A percentile compares a stretch with the other conserved stretches of the same genome.
Conservation (phyloP, 1,140 invertebrate genomes). For the Fopius arisanus region DNA sequence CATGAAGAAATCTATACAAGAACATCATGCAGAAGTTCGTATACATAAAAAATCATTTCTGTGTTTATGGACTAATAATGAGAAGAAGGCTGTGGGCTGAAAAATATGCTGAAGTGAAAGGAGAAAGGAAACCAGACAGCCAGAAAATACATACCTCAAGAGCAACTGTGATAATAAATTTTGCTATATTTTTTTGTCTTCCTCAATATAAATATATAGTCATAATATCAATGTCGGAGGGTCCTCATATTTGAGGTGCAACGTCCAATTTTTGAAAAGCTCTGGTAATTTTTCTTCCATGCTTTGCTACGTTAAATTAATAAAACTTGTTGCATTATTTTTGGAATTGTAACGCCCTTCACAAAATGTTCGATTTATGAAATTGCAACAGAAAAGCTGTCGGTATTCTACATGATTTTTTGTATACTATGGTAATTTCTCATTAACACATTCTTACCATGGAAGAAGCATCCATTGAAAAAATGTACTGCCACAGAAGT, state of each 20-base stretch:
- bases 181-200: not conserved
- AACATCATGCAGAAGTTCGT: not conserved
- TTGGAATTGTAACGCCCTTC: too few relatives aligned
- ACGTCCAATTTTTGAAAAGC: too few relatives aligned
- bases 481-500: not conserved
- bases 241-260: too few relatives aligned
- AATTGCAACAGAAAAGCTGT: too few relatives aligned
- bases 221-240: not conserved
- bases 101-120: not conserved
- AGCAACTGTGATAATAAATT: slow-evolving; percentile 2
- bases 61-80: not conserved
- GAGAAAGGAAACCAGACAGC: slow-evolving; percentile 4
- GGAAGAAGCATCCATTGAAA: too few relatives aligned
- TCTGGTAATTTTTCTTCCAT: too few relatives aligned
- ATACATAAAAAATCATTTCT: not conserved
- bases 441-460: too few relatives aligned
- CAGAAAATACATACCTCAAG: slow-evolving; percentile 5
- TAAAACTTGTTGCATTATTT: too few relatives aligned
- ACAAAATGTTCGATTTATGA: too few relatives aligned
- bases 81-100: not conserved
- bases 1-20: too few relatives aligned
- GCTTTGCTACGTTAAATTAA: too few relatives aligned
- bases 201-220: not conserved
- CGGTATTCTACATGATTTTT: not conserved
- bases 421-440: too few relatives aligned